Evolutionary conservation across 2,797 vertebrate species (phyloP).

Genomic region (Diplodus sargus): DNA sequence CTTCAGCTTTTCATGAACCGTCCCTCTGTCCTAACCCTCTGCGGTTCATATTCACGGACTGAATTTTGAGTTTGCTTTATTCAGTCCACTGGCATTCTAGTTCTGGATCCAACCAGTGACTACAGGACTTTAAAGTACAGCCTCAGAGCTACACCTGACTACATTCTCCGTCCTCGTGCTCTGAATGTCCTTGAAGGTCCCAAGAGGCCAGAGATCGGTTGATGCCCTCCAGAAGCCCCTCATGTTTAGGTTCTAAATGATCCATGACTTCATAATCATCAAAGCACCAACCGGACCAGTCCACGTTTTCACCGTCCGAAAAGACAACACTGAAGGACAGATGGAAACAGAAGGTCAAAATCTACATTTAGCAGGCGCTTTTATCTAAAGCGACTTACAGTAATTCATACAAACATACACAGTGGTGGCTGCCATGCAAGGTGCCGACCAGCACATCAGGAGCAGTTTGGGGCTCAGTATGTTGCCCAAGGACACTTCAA

Average conservation of each 20-base stretch:
- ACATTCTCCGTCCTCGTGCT: conserved; percentile 72
- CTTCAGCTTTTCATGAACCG: conserved; percentile 6
- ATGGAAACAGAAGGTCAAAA: conserved; percentile 34
- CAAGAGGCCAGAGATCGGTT: conserved; percentile 31
- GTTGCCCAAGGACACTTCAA: no score
- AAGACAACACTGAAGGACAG: conserved; percentile 58
- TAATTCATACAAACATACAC: no score
- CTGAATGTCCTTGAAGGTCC: conserved; percentile 17
- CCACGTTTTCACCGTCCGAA: conserved; percentile 76
- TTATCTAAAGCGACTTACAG: no score
- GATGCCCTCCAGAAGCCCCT: conserved; percentile 63
- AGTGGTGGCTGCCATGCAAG: no score
- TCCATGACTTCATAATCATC: conserved; percentile 80
- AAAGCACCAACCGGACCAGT: conserved; percentile 85
- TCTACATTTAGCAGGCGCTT: no score
- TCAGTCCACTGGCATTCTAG: not conserved
- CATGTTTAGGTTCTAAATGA: conserved; percentile 48
- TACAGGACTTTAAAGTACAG: not conserved
- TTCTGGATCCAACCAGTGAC: not conserved
- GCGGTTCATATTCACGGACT: conserved; percentile 17
- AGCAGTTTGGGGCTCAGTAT: no score
- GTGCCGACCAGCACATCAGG: no score
- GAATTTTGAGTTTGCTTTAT: not conserved
- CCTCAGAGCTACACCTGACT: conserved; percentile 80
- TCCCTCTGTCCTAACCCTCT: not conserved